phyloP scores from a whole-genome alignment of 2,888 invertebrate species.

The Hirtodrosophila histrioides region DNA sequence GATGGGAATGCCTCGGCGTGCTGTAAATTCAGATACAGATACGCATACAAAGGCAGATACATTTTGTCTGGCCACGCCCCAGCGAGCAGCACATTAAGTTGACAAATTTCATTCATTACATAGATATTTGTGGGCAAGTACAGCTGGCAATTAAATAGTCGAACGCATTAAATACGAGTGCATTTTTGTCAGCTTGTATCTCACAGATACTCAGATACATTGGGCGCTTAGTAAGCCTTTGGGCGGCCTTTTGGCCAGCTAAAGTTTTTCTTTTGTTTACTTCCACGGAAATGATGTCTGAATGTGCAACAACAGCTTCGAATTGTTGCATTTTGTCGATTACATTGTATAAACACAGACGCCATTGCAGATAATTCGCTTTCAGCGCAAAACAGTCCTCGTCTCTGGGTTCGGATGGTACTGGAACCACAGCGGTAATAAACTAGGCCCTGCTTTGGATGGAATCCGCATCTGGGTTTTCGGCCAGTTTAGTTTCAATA shows the following conservation, averaged over 20 bases:
- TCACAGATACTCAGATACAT: slow-evolving; percentile 17
- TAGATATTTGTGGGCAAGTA: slow-evolving; percentile 14
- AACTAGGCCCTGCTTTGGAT: slow-evolving; percentile 1
- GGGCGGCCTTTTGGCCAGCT: slow-evolving; percentile 3
- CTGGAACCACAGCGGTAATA: slow-evolving; percentile 17
- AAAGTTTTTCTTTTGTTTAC: slow-evolving; percentile 45
- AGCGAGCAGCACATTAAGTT: slow-evolving; percentile 65
- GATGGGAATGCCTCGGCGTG: slow-evolving; percentile 1
- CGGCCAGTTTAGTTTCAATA: slow-evolving; percentile 42
- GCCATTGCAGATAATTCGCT: slow-evolving; percentile 42
- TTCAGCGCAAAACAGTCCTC: slow-evolving; percentile 59
- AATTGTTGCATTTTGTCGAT: slow-evolving; percentile 59
- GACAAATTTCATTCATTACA: slow-evolving; percentile 77
- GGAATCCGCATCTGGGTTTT: slow-evolving; percentile 8
- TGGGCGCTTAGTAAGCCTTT: not conserved
- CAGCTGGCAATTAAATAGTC: slow-evolving; percentile 68
- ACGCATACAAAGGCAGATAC: slow-evolving; percentile 13
- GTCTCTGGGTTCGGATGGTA: slow-evolving; percentile 41
- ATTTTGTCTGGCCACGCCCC: slow-evolving; percentile 53
- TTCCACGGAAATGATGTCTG: slow-evolving; percentile 48
- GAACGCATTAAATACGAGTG: slow-evolving; percentile 15
- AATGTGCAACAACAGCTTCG: slow-evolving; percentile 67
- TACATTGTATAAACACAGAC: slow-evolving; percentile 77
- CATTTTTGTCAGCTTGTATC: slow-evolving; percentile 3
- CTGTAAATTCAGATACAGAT: slow-evolving; percentile 3